Evolutionary conservation across 2,797 vertebrate species (phyloP).

Genomic region (Sebastiscus tertius): DNA sequence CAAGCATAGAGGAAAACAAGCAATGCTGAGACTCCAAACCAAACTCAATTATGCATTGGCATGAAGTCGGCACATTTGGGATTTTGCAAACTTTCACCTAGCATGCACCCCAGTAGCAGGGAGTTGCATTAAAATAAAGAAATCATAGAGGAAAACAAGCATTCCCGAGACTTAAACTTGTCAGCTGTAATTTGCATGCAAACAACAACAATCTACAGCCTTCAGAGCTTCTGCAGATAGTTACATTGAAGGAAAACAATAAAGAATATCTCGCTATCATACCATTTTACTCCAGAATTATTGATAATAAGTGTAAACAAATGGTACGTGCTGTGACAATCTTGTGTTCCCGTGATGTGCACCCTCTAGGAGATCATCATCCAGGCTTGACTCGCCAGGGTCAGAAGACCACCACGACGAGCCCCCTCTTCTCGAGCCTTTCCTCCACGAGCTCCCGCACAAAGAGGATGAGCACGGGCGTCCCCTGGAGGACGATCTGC

Average conservation of each 20-base stretch:
- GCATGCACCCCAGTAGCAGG: neutral
- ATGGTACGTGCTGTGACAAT: neutral
- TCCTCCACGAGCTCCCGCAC: constrained; percentile 78
- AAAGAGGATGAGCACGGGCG: constrained; percentile 68
- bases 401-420: constrained; percentile 64
- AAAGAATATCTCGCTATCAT: neutral
- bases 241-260: neutral
- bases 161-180: neutral
- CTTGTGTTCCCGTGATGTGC: neutral
- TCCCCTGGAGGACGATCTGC: constrained; percentile 69
- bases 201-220: neutral
- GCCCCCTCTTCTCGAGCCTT: constrained; percentile 69
- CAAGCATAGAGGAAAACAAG: neutral
- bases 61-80: neutral
- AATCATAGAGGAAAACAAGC: neutral
- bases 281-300: neutral
- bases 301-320: neutral
- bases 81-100: neutral
- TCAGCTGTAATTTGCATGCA: neutral
- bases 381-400: constrained; percentile 37
- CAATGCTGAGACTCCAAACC: neutral
- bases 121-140: neutral
- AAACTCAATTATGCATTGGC: neutral
- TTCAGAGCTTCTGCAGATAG: neutral
- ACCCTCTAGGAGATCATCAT: constrained; percentile 52